Evolutionary conservation across 2,113 vertebrate genomes (phyloP).

Genomic region (Chamaea fasciata): DNA sequence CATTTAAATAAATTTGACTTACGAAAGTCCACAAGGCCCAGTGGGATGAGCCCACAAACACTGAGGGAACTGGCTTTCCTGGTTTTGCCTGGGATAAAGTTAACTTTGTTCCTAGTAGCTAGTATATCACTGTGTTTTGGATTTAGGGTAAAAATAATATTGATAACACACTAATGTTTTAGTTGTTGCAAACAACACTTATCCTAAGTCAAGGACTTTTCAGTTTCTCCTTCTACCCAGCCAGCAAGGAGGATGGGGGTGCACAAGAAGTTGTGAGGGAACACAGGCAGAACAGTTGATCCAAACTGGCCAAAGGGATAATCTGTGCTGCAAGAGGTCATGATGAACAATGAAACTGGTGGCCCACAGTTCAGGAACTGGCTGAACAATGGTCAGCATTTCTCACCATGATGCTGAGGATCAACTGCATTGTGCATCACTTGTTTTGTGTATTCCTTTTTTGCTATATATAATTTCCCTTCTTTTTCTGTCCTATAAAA

Average conservation of each 20-base stretch:
- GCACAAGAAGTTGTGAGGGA: not conserved
- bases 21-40: not conserved
- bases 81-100: not conserved
- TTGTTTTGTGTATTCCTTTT: rapidly evolving
- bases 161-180: not conserved
- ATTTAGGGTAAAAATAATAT: not conserved
- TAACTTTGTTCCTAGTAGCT: not conserved
- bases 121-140: not conserved
- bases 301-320: not conserved
- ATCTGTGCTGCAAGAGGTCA: not conserved
- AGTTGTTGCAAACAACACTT: not conserved
- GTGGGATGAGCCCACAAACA: not conserved
- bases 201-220: not conserved
- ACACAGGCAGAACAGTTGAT: not conserved
- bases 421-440: not conserved
- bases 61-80: not conserved
- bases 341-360: not conserved
- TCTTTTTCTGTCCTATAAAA: not conserved
- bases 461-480: not conserved
- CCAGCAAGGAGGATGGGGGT: rapidly evolving
- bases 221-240: not conserved
- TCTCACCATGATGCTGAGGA: not conserved
- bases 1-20: not conserved
- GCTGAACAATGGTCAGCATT: not conserved
- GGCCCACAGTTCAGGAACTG: not conserved